Percentiles rank a stretch among this genome's conserved stretches.
Evolutionary conservation across 2,797 vertebrate genomes (phyloP).

Genomic region (Chromobotia macracanthus): DNA sequence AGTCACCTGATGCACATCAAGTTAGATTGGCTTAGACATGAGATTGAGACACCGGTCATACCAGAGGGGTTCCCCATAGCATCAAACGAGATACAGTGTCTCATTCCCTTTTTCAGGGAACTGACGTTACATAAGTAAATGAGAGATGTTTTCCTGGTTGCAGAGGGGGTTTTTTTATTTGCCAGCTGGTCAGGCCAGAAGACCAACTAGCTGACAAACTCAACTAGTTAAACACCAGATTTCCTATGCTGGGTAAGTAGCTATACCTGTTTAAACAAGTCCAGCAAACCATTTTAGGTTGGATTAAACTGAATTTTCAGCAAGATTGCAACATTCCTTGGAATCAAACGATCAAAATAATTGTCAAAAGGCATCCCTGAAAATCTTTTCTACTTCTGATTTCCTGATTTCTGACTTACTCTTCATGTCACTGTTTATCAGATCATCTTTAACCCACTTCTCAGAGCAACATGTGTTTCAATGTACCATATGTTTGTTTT

Average conservation of each 20-base stretch:
- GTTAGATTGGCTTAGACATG: no score
- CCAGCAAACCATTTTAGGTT: no score
- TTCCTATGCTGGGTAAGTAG: no score
- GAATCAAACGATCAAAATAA: not conserved
- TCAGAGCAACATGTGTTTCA: conserved; percentile 87
- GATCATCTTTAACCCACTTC: conserved; percentile 74
- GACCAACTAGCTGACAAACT: not conserved
- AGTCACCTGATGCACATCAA: no score
- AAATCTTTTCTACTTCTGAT: conserved; percentile 64
- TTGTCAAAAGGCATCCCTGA: conserved; percentile 70
- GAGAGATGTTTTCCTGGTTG: not conserved
- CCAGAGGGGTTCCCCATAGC: no score
- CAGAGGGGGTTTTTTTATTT: not conserved
- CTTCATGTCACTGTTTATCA: conserved; percentile 52
- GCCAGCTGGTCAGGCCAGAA: not conserved
- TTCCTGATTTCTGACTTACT: conserved; percentile 26
- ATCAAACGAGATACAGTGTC: no score
- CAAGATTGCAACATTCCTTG: not conserved
- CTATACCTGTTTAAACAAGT: no score
- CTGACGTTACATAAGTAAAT: no score
- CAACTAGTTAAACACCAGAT: no score
- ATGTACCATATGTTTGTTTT: conserved; percentile 99
- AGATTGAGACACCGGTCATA: no score
- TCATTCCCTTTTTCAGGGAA: no score
- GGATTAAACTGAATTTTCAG: not conserved